These are phyloP conservation scores for Drosophila kohkoa DNA, from an alignment of 1,140 invertebrate genomes.

Conservation along the genomic window DNA sequence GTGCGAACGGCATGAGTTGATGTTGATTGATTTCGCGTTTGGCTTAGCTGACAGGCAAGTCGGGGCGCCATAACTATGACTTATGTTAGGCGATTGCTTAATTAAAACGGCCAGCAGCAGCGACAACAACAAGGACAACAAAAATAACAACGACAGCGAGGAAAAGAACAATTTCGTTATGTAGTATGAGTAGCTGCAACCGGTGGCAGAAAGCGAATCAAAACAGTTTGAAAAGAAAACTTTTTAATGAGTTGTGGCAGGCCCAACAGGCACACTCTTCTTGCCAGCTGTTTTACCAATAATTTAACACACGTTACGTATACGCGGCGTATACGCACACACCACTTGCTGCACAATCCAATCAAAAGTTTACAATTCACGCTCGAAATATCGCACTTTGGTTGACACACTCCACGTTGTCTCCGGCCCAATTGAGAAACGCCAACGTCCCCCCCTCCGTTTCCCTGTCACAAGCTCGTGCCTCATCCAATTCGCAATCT, in stretches of 20 bases:
- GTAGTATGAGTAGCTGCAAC: constrained; percentile 10
- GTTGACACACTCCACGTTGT: constrained; percentile 53
- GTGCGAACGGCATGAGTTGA: constrained; percentile 24
- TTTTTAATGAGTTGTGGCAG: constrained; percentile 76
- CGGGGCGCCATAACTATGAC: constrained; percentile 29
- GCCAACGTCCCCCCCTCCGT: not conserved
- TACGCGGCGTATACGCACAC: constrained; percentile 61
- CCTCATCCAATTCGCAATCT: not conserved
- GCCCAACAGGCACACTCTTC: constrained; percentile 20
- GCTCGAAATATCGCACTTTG: constrained; percentile 72
- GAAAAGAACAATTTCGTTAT: constrained; percentile 6
- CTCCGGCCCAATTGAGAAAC: constrained; percentile 17
- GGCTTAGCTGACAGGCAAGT: constrained; percentile 47
- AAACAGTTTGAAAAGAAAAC: constrained; percentile 64
- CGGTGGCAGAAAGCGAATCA: constrained; percentile 58
- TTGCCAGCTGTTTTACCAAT: constrained; percentile 55
- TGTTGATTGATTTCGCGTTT: constrained; percentile 76
- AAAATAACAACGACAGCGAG: constrained; percentile 4
- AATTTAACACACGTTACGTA: constrained; percentile 75
- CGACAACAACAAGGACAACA: constrained; percentile 2
- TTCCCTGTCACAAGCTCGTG: too few species aligned
- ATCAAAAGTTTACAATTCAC: constrained; percentile 83
- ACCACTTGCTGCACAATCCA: constrained; percentile 77
- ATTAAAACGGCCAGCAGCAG: constrained; percentile 51
- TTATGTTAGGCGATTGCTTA: constrained; percentile 68